Percentiles rank a stretch among this genome's conserved stretches.
phyloP scores from a whole-genome alignment of 2,888 invertebrate genomes.

The Eristalinus aeneus region DNA sequence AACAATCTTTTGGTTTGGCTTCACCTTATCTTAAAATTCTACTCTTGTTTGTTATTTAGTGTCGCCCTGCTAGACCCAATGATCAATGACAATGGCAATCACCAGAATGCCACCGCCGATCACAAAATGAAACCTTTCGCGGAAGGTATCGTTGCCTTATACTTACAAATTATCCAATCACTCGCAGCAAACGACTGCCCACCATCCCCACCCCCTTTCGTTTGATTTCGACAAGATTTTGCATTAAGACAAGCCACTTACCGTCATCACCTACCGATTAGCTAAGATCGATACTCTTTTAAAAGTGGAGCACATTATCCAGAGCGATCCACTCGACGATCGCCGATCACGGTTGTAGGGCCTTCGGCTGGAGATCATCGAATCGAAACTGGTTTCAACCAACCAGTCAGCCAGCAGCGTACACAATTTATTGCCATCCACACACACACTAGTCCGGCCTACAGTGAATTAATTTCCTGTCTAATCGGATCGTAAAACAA shows the following conservation, averaged over 20 bases:
- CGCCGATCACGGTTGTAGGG: constrained; percentile 4
- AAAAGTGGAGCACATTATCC: neutral
- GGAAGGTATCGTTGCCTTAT: no score
- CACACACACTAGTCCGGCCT: neutral
- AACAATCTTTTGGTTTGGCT: no score
- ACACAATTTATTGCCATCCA: constrained; percentile 7
- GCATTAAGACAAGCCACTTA: neutral
- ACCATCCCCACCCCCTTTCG: neutral
- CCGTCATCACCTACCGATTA: neutral
- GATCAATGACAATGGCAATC: no score
- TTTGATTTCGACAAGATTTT: neutral
- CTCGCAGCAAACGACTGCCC: no score
- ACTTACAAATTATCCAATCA: no score
- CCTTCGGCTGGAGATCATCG: neutral
- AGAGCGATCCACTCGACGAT: neutral
- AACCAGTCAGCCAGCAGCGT: neutral
- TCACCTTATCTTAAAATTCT: no score
- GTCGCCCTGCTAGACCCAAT: no score
- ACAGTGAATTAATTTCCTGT: constrained; percentile 26
- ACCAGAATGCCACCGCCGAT: no score
- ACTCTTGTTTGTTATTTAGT: no score
- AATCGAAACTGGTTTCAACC: neutral
- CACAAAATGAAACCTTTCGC: no score
- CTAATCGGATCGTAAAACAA: constrained; percentile 2
- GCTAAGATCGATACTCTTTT: neutral